Base-by-base conservation (phyloP, 1,140 invertebrate species). In the Gryon sp. region DNA sequence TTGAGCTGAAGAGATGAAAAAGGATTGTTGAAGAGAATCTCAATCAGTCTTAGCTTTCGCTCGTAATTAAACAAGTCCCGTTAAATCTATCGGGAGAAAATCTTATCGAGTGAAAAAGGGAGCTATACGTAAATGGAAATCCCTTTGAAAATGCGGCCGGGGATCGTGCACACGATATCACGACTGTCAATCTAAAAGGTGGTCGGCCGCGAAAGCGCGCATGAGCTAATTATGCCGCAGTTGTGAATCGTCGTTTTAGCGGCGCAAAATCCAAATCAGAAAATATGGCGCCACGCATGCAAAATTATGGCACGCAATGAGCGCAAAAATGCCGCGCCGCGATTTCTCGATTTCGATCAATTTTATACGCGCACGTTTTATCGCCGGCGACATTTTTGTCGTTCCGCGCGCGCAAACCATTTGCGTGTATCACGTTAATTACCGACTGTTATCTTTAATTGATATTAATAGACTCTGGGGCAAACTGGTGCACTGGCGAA, bases 401-500 rank as follows among this genome's bases (percentile, higher is more conserved):
- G 36, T 62, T 40, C 18, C 16, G n/a, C 53, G 55, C 55, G 46
- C 66, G n/a, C n/a, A 60, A 70, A 70, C 66, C 66, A 55, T 52
- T 75, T 46, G 62, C 62, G 60, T 74, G 70, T 74, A 60, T 22
- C 7, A 34, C 43, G 52, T 74, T 66, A 74, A 74, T 74, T 74
- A 74, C 70, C 45, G n/a, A 66, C 60, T 53, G 70, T 60, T 75
- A 75, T 75, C 70, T 66, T 50, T 75, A 74, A 74, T 74, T 74
- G 60, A 73, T 73, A 73, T 65, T 73, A 74, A 74, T 74, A 74
- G 59, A 74, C 69, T 55, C 50, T n/a, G 50, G 12, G 20, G 12
- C 53, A 32, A 43, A 34, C 57, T 48, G 30, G 40, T 22, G 18
- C 34, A 4, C 4, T 24, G 9, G 4, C 15, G 3, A 72, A 72